A percentile compares a stretch with the other conserved stretches of the same genome.
Evolutionary conservation across 92 coral and sea anemone species (phyloP).

Genomic region (Porites divaricata): DNA sequence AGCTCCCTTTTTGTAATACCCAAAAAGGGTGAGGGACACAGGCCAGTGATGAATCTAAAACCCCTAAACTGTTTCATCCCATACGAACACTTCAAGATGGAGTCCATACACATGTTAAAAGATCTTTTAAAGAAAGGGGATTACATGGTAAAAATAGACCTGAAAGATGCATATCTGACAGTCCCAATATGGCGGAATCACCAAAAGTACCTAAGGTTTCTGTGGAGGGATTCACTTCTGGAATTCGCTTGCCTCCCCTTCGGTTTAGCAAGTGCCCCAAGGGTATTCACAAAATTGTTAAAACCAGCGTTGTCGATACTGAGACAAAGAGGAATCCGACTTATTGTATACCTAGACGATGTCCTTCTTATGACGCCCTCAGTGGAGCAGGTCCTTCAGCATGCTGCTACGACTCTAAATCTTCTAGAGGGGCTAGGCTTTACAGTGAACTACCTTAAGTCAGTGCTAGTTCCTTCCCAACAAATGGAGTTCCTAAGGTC

Average conservation of each 20-base stretch:
- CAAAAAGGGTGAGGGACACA: conserved; percentile 54
- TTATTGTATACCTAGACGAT: too few species aligned
- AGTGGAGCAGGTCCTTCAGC: not conserved
- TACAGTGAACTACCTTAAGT: conserved; percentile 22
- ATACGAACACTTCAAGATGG: conserved; percentile 76
- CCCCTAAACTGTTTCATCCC: conserved; percentile 56
- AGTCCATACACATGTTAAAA: conserved; percentile 57
- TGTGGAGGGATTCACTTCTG: conserved; percentile 43
- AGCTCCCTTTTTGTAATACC: conserved; percentile 58
- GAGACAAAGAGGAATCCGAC: too few species aligned
- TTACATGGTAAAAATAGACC: conserved; percentile 4
- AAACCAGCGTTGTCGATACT: conserved; percentile 33
- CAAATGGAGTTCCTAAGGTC: conserved; percentile 27
- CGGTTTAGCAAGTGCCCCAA: conserved; percentile 52
- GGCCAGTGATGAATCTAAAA: conserved; percentile 12
- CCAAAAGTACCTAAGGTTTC: conserved; percentile 45
- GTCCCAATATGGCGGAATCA: conserved; percentile 46
- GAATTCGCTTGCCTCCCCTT: too few species aligned
- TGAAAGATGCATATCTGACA: too few species aligned
- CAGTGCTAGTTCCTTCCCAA: conserved; percentile 43
- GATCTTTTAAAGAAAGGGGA: conserved; percentile 62
- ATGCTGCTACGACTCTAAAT: not conserved
- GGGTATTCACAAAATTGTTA: conserved; percentile 59
- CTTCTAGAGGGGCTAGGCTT: not conserved
- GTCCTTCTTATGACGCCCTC: not conserved